These are phyloP conservation scores for Ancistrus triradiatus DNA, from an alignment of 2,113 vertebrate species.

Conservation along the genomic window DNA sequence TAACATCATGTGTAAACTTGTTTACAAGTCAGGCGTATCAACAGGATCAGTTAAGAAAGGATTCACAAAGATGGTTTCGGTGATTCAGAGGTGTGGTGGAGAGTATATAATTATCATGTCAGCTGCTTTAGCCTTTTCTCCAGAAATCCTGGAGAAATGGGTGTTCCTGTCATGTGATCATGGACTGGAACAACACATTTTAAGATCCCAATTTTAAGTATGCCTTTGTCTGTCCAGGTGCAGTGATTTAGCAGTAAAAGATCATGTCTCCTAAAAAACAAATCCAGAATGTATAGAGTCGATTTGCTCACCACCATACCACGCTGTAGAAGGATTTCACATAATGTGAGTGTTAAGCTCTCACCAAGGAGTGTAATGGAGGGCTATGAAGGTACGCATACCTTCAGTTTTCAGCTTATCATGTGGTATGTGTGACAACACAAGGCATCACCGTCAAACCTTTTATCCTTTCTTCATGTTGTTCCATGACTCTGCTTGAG, in stretches of 20 bases:
- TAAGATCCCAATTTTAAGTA: no score
- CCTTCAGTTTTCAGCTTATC: background rate
- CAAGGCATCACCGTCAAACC: no score
- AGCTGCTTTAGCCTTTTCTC: background rate
- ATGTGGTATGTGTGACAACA: no score
- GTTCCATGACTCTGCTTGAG: no score
- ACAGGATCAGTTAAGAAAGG: background rate
- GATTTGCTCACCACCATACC: no score
- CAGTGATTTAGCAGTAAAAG: no score
- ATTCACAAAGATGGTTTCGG: constrained; percentile 12
- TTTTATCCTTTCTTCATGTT: no score
- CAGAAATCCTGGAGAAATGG: no score
- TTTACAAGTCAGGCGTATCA: constrained; percentile 20
- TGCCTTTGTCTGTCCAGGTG: no score
- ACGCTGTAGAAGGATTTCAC: no score
- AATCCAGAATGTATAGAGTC: no score
- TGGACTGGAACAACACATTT: background rate
- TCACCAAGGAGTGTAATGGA: background rate
- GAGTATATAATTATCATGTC: background rate
- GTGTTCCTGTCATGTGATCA: background rate
- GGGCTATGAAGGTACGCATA: background rate
- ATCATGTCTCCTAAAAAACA: no score
- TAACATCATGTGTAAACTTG: constrained; percentile 19
- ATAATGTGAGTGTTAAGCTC: background rate
- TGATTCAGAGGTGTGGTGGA: background rate